These are phyloP conservation scores for Enteromius unitaeniatus DNA, from an alignment of 2,797 vertebrate genomes.

Conservation along the genomic window DNA sequence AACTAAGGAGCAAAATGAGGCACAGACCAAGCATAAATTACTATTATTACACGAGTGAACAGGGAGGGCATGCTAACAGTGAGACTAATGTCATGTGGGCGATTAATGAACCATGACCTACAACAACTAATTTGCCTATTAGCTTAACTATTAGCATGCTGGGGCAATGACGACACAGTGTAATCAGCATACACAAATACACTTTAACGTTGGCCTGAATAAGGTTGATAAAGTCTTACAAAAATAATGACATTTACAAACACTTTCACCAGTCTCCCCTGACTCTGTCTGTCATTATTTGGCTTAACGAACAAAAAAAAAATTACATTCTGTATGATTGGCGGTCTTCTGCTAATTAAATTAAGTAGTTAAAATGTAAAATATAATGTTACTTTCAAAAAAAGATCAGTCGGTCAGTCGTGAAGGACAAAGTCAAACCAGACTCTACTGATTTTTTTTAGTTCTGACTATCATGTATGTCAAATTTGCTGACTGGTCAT, in stretches of 20 bases:
- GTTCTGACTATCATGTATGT: neutral
- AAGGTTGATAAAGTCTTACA: neutral
- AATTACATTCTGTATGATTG: neutral
- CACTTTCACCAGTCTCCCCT: no score
- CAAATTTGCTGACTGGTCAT: conserved; percentile 22
- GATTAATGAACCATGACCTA: conserved; percentile 43
- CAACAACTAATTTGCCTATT: conserved; percentile 46
- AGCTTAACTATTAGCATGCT: conserved; percentile 39
- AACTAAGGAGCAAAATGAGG: conserved; percentile 12
- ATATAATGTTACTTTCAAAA: neutral
- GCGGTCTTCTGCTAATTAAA: neutral
- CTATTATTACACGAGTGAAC: conserved; percentile 32
- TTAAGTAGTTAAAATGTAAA: neutral
- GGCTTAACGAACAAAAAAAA: neutral
- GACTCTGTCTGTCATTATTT: neutral
- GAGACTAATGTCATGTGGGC: conserved; percentile 18
- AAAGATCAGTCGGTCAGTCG: neutral
- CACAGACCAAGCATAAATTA: conserved; percentile 33
- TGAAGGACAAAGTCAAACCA: conserved; percentile 1
- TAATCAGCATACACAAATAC: neutral
- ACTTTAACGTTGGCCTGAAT: neutral
- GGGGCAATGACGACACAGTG: neutral
- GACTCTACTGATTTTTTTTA: neutral
- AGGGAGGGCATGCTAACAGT: conserved; percentile 26
- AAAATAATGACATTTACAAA: neutral